Evolutionary conservation across 2,888 invertebrate genomes (phyloP).

Genomic region (Apamea anceps): DNA sequence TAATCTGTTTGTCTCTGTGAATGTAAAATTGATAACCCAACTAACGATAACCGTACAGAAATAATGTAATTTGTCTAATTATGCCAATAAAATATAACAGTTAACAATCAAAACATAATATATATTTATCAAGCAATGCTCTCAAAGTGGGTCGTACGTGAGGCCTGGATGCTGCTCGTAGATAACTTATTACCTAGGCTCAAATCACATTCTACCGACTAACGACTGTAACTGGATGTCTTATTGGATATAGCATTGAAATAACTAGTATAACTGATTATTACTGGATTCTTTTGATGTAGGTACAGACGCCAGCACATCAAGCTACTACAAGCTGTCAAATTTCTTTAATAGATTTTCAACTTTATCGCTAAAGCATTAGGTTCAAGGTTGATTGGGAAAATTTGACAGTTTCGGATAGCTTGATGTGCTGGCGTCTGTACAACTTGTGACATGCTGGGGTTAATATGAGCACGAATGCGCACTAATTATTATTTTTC

Average conservation of each 20-base stretch:
- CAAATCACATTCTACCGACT: slow-evolving; percentile 34
- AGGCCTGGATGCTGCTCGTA: slow-evolving; percentile 11
- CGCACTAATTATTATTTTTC: background rate
- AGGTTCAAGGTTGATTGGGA: too few relatives aligned
- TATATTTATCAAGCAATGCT: slow-evolving; percentile 38
- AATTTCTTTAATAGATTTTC: too few relatives aligned
- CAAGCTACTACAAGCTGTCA: too few relatives aligned
- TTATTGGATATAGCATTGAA: background rate
- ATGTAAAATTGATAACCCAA: slow-evolving; percentile 15
- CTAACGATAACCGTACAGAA: background rate
- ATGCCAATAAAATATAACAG: slow-evolving; percentile 19
- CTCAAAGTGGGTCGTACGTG: slow-evolving; percentile 42
- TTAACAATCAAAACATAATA: slow-evolving; percentile 45
- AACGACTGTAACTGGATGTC: slow-evolving; percentile 34
- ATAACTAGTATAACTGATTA: slow-evolving; percentile 2
- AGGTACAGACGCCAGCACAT: too few relatives aligned
- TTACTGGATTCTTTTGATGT: background rate
- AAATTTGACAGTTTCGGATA: too few relatives aligned
- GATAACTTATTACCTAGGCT: slow-evolving; percentile 47
- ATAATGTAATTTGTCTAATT: slow-evolving; percentile 18
- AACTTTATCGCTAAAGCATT: too few relatives aligned
- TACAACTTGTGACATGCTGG: background rate
- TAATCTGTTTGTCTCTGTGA: background rate
- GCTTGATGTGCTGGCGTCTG: too few relatives aligned
- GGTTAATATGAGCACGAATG: background rate